These are phyloP conservation scores for Esox masquinongy DNA, from an alignment of 2,797 vertebrate genomes.

Conservation along the genomic window DNA sequence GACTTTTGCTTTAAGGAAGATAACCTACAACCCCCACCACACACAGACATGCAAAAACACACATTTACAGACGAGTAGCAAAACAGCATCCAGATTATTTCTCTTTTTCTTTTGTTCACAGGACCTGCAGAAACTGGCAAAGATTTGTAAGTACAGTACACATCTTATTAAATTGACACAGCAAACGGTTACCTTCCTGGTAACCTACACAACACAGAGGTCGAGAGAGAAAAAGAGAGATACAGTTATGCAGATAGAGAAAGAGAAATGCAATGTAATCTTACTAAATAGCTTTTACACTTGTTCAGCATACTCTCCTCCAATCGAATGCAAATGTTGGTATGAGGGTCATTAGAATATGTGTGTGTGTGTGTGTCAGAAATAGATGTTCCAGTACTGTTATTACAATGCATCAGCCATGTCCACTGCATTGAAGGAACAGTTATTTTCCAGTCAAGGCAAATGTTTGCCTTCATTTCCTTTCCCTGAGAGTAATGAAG, in stretches of 20 bases:
- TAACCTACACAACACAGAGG: neutral
- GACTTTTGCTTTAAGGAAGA: neutral
- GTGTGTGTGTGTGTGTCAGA: neutral
- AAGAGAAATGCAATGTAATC: neutral
- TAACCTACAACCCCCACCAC: too few species aligned
- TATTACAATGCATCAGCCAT: neutral
- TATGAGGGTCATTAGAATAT: neutral
- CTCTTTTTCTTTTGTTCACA: slow-evolving; percentile 54
- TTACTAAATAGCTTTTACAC: neutral
- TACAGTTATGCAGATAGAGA: neutral
- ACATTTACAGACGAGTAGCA: too few species aligned
- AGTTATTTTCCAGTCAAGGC: too few species aligned
- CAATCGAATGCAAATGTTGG: too few species aligned
- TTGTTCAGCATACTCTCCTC: too few species aligned
- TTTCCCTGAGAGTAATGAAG: too few species aligned
- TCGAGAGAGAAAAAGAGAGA: neutral
- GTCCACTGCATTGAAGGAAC: neutral
- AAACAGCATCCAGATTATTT: neutral
- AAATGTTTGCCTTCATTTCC: too few species aligned
- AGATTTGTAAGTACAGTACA: slow-evolving; percentile 85
- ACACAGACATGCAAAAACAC: too few species aligned
- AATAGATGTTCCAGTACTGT: neutral
- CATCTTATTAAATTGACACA: neutral
- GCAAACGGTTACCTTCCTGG: neutral
- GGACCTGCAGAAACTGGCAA: slow-evolving; percentile 86